Conservation (phyloP, 2,888 invertebrate species). For the Reticulitermes lucifugus region DNA sequence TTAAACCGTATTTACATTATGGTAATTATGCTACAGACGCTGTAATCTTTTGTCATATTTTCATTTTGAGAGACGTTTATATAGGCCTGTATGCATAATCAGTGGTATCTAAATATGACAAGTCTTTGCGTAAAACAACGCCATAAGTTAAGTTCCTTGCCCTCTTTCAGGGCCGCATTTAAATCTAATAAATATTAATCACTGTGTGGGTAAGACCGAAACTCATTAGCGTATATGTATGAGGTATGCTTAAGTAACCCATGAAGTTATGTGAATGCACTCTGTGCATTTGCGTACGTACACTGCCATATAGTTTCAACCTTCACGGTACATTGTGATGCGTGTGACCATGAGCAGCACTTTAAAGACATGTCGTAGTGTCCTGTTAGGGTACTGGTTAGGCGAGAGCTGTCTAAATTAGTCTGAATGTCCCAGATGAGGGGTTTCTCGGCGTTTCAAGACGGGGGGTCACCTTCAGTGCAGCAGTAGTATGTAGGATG, state of each 20-base stretch:
- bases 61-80: too few species aligned
- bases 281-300: background rate
- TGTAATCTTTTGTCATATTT: too few species aligned
- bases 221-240: constrained; percentile 1
- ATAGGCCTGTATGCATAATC: too few species aligned
- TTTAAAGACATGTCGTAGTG: background rate
- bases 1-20: too few species aligned
- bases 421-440: too few species aligned
- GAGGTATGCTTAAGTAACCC: constrained; percentile 7
- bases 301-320: background rate
- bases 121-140: too few species aligned
- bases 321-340: constrained; percentile 10
- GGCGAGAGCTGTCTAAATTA: too few species aligned
- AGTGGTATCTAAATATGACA: too few species aligned
- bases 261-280: constrained; percentile 22
- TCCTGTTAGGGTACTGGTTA: background rate
- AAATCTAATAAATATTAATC: constrained; percentile 24
- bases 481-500: too few species aligned
- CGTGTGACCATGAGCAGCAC: constrained; percentile 13
- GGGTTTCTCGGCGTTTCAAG: too few species aligned
- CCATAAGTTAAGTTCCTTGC: constrained; percentile 13
- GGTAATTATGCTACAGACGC: too few species aligned
- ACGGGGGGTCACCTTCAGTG: too few species aligned
- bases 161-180: constrained; percentile 8
- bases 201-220: constrained; percentile 8